Evolutionary conservation across 2,797 vertebrate genomes (phyloP), one percentile per base, ranked within the genome.

Genomic region (Limosa lapponica): DNA sequence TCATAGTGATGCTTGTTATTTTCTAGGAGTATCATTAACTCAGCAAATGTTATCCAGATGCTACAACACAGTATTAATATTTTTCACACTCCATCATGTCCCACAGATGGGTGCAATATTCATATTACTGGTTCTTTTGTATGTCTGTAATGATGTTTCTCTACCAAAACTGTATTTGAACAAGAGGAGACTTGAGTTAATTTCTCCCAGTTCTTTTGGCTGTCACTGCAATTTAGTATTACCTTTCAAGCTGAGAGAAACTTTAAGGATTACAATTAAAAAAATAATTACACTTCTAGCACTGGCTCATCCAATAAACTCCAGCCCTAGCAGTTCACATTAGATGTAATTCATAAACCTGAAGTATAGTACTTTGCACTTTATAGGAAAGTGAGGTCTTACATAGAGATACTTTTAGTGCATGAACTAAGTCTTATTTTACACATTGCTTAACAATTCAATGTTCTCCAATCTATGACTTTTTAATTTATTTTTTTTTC

Each of bases 31-130:
- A 59, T 79, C 80, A 81, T 85, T 91, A 96, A 89, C 58, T 70
- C 55, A 58, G 54, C 49, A 89, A 94, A 81, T 85, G 58, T 91
- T 93, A 82, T 86, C 80, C 80, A 94, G 86, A 81, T 86, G 82
- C 71, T 89, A 83, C 74, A 91, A 58, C 81, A 54, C 27, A 91
- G 55, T 89, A 83, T 92, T 71, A 84, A 89, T 51, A 5, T 65
- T 89, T 93, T 96, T 89, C 48, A 82, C 22, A 24, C 25, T 92
- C 30, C 54, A 32, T 91, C 61, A 46, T 84, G 70, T 87, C 13
- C 23, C 39, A 82, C 80, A 71, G 83, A 88, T 87, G 73, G 51
- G 7, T 51, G 10, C 13, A 80, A 59, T 89, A 74, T 78, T 85
- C 43, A 27, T 44, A 59, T 57, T 87, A 71, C 18, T 79, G 14